A percentile compares a stretch with the other conserved stretches of the same genome.
Evolutionary conservation across 1,140 invertebrate genomes (phyloP).

Genomic region (Penaeus japonicus): DNA sequence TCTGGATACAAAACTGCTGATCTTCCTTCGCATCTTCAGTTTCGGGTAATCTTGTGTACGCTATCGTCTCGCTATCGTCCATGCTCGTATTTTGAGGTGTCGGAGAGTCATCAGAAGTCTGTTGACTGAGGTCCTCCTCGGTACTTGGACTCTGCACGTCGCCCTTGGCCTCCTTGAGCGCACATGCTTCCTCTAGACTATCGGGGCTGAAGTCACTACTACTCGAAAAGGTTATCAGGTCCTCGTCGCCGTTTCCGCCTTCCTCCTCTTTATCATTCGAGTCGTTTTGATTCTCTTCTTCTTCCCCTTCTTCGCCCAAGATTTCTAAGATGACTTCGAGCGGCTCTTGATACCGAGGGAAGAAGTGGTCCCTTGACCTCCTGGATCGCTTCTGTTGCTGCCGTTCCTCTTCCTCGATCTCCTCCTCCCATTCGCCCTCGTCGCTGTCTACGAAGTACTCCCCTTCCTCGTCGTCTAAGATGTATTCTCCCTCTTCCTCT

Average conservation of each 20-base stretch:
- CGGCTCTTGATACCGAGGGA: conserved; percentile 31
- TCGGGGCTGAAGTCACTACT: neutral
- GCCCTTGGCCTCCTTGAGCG: neutral
- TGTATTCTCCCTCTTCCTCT: neutral
- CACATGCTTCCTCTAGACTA: neutral
- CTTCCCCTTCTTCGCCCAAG: conserved; percentile 38
- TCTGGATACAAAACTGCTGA: neutral
- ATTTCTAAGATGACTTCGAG: conserved; percentile 46
- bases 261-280: neutral
- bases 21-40: too few relatives aligned
- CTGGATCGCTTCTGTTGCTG: neutral
- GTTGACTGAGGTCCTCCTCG: too few relatives aligned
- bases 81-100: too few relatives aligned
- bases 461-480: neutral
- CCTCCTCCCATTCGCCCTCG: neutral
- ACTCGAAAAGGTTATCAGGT: conserved; percentile 10
- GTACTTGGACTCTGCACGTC: neutral
- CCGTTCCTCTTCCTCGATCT: neutral
- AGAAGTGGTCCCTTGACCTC: neutral
- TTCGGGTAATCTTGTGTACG: too few relatives aligned
- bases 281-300: neutral
- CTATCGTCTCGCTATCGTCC: too few relatives aligned
- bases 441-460: neutral
- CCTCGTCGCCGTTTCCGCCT: neutral
- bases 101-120: too few relatives aligned